These are phyloP conservation scores for Globodera rostochiensis DNA, from an alignment of 1,140 invertebrate species.

Conservation along the genomic window DNA sequence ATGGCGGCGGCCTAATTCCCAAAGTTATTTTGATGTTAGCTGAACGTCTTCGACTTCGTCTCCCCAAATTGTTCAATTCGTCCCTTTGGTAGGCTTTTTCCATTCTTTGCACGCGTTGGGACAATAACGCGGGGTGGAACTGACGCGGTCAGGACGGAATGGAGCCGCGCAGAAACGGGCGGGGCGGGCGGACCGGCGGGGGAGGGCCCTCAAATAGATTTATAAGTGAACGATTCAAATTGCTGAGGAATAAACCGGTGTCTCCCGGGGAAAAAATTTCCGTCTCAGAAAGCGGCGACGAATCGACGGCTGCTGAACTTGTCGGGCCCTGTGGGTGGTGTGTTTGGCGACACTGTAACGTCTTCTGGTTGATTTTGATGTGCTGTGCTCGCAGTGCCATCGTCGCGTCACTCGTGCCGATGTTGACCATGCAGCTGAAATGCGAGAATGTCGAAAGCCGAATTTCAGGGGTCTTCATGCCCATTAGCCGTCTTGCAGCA, in stretches of 20 bases:
- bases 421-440: conserved; percentile 17
- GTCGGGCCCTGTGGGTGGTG: background rate
- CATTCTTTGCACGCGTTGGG: no score
- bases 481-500: conserved; percentile 19
- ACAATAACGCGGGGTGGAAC: background rate
- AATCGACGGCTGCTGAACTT: background rate
- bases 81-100: background rate
- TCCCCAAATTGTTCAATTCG: background rate
- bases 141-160: background rate
- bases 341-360: conserved; percentile 20
- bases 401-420: conserved; percentile 20
- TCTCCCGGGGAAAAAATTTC: background rate
- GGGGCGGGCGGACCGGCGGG: no score
- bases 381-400: conserved; percentile 23
- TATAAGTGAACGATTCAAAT: background rate
- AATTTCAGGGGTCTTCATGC: background rate
- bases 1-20: background rate
- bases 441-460: background rate
- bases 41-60: background rate
- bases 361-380: conserved; percentile 23
- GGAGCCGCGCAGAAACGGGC: background rate
- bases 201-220: background rate
- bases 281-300: background rate
- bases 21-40: background rate
- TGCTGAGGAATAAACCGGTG: background rate